A percentile compares a stretch with the other conserved stretches of the same genome.
Conservation (phyloP, 2,113 vertebrate genomes). For the Halcyon senegalensis region DNA sequence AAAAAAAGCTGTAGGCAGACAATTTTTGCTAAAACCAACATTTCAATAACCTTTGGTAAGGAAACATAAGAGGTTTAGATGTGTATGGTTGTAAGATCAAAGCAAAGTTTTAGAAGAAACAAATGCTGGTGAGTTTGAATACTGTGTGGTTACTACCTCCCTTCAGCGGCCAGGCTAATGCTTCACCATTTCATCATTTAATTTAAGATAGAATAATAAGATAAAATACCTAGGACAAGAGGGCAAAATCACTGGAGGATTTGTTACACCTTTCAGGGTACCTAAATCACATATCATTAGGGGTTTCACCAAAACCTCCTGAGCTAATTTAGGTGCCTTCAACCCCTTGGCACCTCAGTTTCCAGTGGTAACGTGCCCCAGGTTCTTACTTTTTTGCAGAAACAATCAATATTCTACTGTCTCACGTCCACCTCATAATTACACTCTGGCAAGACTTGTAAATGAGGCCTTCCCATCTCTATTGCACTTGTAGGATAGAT, state of each 20-base stretch:
- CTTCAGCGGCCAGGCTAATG: neutral
- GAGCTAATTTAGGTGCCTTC: neutral
- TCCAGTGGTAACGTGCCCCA: neutral
- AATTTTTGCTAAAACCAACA: neutral
- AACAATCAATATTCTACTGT: neutral
- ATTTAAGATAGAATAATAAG: neutral
- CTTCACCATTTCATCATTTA: neutral
- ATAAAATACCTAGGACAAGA: neutral
- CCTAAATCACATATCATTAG: neutral
- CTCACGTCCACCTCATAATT: fast-evolving
- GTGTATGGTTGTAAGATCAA: neutral
- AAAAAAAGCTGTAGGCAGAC: neutral
- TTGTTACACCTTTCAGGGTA: neutral
- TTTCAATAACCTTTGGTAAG: neutral
- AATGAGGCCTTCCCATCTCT: neutral
- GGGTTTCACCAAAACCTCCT: neutral
- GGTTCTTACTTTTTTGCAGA: neutral
- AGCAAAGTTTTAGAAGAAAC: neutral
- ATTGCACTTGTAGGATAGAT: neutral
- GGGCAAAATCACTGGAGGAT: neutral
- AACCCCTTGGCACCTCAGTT: neutral
- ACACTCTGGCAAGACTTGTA: neutral
- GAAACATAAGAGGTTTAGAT: neutral
- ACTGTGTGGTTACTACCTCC: neutral
- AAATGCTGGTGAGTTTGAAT: neutral